A percentile compares a stretch with the other conserved stretches of the same genome.
phyloP scores from a whole-genome alignment of 2,797 vertebrate species.

The Paguma larvata region DNA sequence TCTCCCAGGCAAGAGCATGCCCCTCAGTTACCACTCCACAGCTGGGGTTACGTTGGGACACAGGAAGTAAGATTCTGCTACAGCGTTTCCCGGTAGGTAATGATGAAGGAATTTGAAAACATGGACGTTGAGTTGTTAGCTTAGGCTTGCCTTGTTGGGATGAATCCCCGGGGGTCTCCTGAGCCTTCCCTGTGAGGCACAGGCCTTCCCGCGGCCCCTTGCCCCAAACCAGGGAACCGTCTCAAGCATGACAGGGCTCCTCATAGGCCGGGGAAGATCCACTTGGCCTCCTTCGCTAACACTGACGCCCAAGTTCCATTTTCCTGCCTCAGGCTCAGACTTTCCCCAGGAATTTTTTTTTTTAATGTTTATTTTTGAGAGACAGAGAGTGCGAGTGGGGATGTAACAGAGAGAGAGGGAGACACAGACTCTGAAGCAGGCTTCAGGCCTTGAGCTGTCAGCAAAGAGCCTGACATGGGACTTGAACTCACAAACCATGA shows the following conservation, averaged over 20 bases:
- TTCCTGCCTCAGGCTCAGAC: neutral
- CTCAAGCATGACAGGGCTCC: neutral
- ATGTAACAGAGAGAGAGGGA: no score
- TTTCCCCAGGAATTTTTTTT: neutral
- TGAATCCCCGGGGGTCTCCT: neutral
- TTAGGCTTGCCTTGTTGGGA: neutral
- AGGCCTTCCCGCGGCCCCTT: neutral
- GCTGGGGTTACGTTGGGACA: neutral
- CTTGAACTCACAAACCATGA: no score
- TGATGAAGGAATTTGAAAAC: neutral
- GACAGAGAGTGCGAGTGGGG: no score
- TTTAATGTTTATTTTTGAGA: no score
- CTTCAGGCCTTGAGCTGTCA: no score
- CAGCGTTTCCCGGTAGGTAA: neutral
- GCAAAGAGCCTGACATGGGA: no score
- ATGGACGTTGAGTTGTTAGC: neutral
- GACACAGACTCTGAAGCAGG: no score
- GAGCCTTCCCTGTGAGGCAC: neutral
- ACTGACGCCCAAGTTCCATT: neutral
- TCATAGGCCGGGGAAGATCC: neutral
- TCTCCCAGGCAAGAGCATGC: neutral
- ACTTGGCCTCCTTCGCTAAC: neutral
- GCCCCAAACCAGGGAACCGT: neutral
- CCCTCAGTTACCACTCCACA: neutral
- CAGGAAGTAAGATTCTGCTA: neutral